phyloP scores from a whole-genome alignment of 2,797 vertebrate genomes.

The Salarias fasciatus region DNA sequence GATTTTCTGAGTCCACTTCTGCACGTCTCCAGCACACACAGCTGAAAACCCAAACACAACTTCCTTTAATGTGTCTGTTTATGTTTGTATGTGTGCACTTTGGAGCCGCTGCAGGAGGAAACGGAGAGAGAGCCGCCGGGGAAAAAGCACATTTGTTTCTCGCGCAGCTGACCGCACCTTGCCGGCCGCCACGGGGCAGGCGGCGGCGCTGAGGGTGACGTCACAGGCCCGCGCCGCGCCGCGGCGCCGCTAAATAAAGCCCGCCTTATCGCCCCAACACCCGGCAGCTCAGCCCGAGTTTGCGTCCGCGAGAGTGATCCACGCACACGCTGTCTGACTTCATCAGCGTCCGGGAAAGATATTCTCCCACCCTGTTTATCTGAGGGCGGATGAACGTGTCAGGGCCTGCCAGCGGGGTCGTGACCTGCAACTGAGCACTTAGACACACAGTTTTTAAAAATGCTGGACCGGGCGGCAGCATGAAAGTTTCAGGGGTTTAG shows the following conservation, averaged over 20 bases:
- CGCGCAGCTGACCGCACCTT: background rate
- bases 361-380: conserved; percentile 45
- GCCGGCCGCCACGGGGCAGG: conserved; percentile 4
- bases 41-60: conserved; percentile 2
- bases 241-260: conserved; percentile 64
- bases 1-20: conserved; percentile 24
- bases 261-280: conserved; percentile 67
- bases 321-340: conserved; percentile 60
- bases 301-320: conserved; percentile 56
- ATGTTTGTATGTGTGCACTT: background rate
- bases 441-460: conserved; percentile 34
- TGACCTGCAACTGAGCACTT: conserved; percentile 46
- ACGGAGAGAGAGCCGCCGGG: background rate
- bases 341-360: conserved; percentile 62
- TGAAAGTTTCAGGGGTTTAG: conserved; percentile 8
- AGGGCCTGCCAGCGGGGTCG: conserved; percentile 24
- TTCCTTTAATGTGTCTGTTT: conserved; percentile 2
- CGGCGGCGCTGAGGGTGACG: conserved; percentile 34
- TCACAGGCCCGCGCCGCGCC: conserved; percentile 40
- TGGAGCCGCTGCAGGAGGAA: background rate
- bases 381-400: conserved; percentile 30
- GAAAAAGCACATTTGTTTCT: background rate
- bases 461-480: conserved; percentile 3
- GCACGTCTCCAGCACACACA: conserved; percentile 1
- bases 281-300: conserved; percentile 51